These are phyloP conservation scores for Stenoptilia bipunctidactyla DNA, from an alignment of 2,888 invertebrate genomes.

Conservation along the genomic window DNA sequence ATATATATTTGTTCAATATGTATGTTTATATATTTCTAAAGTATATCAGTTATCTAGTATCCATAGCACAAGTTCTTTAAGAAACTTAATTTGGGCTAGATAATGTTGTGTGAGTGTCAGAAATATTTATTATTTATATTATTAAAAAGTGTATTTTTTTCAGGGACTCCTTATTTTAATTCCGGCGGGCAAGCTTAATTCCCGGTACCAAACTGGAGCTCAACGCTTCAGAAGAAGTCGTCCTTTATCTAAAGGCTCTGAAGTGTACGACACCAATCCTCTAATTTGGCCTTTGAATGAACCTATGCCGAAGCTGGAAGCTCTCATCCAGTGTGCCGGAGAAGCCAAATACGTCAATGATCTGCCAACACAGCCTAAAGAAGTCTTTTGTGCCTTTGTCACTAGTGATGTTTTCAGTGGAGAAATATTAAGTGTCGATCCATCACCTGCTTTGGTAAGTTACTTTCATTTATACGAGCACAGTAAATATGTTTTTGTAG, in stretches of 20 bases:
- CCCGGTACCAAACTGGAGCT: constrained; percentile 61
- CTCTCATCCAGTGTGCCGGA: constrained; percentile 73
- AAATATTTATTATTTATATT: no score
- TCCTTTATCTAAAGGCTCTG: constrained; percentile 71
- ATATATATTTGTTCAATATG: no score
- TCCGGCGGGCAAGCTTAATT: constrained; percentile 46
- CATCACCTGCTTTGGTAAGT: constrained; percentile 74
- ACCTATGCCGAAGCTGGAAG: constrained; percentile 75
- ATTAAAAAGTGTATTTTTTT: not conserved
- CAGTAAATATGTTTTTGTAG: no score
- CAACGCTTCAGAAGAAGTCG: constrained; percentile 53
- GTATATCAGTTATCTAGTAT: no score
- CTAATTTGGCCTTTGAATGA: constrained; percentile 76
- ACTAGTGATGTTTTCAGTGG: constrained; percentile 65
- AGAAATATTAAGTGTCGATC: constrained; percentile 70
- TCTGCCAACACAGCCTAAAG: constrained; percentile 64
- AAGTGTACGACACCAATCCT: constrained; percentile 74
- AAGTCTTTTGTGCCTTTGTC: constrained; percentile 78
- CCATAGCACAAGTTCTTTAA: no score
- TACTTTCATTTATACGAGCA: no score
- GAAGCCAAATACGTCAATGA: constrained; percentile 78
- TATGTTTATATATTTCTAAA: no score
- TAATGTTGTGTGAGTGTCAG: no score
- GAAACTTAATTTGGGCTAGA: no score
- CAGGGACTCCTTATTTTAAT: constrained; percentile 66